Evolutionary conservation across 2,113 vertebrate species (phyloP).

Genomic region (Pitta sordida): DNA sequence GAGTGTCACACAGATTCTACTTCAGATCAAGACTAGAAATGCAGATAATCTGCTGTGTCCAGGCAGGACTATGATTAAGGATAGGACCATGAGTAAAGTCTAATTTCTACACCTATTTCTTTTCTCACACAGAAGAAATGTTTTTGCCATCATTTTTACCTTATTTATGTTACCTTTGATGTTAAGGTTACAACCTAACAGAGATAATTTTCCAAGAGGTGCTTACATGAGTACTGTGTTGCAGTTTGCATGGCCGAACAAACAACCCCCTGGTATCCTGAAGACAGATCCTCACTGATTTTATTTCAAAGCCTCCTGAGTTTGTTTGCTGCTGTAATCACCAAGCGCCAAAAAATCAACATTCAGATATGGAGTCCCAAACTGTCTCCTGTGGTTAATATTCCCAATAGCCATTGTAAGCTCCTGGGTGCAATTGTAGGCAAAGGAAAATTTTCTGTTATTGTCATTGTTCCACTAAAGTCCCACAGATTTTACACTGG

Average conservation of each 20-base stretch:
- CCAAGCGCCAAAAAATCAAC: neutral
- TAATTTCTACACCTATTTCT: neutral
- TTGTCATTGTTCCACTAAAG: neutral
- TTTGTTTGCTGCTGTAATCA: neutral
- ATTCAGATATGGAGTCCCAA: neutral
- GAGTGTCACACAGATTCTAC: neutral
- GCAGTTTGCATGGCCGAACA: neutral
- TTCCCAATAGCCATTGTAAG: neutral
- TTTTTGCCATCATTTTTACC: neutral
- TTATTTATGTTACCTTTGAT: neutral
- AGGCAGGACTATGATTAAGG: neutral
- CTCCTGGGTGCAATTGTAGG: neutral
- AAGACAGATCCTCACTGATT: accelerated
- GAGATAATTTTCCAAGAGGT: neutral
- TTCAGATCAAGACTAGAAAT: neutral
- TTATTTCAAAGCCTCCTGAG: neutral
- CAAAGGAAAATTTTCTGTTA: neutral
- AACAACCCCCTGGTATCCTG: neutral
- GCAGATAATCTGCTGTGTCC: neutral
- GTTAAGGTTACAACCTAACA: neutral
- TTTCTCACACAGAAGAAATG: neutral
- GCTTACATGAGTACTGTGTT: neutral
- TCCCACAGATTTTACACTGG: neutral
- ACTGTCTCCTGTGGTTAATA: neutral
- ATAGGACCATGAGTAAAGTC: neutral